These are phyloP conservation scores for Aurelia sp. DNA, from an alignment of 30 jellyfish, hydroid and myxozoan genomes.

Conservation along the genomic window DNA sequence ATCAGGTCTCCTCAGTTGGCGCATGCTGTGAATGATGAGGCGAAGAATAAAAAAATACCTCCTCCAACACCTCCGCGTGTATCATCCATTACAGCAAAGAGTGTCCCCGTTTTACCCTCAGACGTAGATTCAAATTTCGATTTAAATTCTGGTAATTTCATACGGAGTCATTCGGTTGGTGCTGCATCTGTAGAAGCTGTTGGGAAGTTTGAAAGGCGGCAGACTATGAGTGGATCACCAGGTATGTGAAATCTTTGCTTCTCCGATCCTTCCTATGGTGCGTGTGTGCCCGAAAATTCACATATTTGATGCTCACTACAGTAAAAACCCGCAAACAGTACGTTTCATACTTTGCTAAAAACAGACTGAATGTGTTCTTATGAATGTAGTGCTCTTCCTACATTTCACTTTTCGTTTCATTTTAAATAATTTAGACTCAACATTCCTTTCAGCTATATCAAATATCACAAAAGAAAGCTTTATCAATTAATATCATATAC, in stretches of 20 bases:
- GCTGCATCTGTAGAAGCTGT: constrained; percentile 42
- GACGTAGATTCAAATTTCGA: constrained; percentile 25
- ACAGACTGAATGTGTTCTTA: no score
- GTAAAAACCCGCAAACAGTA: no score
- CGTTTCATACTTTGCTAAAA: no score
- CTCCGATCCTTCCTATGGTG: neutral
- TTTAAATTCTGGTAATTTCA: constrained; percentile 7
- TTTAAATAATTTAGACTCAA: no score
- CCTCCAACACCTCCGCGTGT: constrained; percentile 99
- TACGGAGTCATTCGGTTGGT: constrained; percentile 65
- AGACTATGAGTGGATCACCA: constrained; percentile 27
- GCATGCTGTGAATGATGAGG: neutral
- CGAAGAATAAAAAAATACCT: constrained; percentile 64
- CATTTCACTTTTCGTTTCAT: no score
- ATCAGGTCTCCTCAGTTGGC: neutral
- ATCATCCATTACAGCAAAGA: constrained; percentile 68
- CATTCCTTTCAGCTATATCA: no score
- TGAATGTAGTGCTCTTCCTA: no score
- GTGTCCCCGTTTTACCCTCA: constrained; percentile 70
- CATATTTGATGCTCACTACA: no score
- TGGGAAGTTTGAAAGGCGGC: constrained; percentile 56
- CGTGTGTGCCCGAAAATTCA: no score
- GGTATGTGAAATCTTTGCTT: neutral
- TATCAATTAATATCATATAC: no score
- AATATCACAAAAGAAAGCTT: no score